A percentile compares a stretch with the other conserved stretches of the same genome.
Conservation (phyloP, 2,888 invertebrate genomes). For the Plebejus anna region DNA sequence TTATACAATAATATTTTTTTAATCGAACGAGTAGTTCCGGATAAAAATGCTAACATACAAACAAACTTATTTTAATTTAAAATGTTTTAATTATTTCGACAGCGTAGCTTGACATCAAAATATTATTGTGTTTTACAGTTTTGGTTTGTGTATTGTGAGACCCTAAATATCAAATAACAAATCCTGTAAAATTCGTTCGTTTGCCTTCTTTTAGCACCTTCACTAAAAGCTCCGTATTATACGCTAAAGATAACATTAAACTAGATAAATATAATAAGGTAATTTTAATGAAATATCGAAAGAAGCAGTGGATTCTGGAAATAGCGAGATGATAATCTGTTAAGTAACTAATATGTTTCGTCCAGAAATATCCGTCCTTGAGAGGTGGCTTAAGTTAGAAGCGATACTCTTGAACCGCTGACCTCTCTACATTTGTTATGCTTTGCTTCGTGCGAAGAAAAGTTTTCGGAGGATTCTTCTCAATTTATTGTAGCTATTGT, state of each 20-base stretch:
- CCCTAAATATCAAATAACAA: no score
- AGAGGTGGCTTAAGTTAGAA: conserved; percentile 35
- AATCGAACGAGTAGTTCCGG: background rate
- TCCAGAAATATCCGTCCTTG: conserved; percentile 53
- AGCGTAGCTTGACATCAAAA: no score
- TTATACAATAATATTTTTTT: background rate
- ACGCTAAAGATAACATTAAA: background rate
- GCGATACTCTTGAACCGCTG: background rate
- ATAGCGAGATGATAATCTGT: conserved; percentile 43
- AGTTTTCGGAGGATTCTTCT: background rate
- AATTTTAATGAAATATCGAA: background rate
- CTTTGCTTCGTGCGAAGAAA: background rate
- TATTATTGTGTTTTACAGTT: no score
- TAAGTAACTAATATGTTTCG: conserved; percentile 58
- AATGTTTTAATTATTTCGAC: no score
- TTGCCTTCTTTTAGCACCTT: no score
- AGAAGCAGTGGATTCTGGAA: background rate
- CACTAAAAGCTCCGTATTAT: no score
- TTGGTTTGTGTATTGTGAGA: no score
- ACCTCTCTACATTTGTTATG: background rate
- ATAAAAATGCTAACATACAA: background rate
- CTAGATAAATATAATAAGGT: no score
- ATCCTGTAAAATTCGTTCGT: no score
- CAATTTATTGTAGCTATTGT: background rate
- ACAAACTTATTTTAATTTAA: background rate